These are phyloP conservation scores for Picus viridis DNA, from an alignment of 2,797 vertebrate species.

Conservation along the genomic window DNA sequence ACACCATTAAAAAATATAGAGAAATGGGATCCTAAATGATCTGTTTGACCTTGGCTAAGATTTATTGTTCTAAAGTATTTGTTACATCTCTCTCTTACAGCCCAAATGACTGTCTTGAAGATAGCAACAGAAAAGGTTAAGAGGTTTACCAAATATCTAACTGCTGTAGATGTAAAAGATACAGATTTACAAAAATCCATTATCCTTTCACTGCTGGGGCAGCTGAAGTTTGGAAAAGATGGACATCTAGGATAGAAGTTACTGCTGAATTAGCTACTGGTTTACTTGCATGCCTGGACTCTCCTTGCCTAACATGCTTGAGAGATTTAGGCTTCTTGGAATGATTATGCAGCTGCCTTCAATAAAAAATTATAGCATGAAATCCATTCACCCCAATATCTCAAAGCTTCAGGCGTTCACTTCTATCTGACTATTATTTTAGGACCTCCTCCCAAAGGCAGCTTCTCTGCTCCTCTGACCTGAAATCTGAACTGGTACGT, in stretches of 20 bases:
- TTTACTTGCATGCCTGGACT: rapidly evolving
- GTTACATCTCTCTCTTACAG: not conserved
- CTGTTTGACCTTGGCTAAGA: not conserved
- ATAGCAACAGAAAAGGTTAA: not conserved
- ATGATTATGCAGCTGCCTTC: not conserved
- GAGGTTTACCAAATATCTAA: not conserved
- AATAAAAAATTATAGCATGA: not conserved
- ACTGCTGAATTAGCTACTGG: rapidly evolving
- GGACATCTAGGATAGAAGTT: not conserved
- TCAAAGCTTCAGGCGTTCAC: not conserved
- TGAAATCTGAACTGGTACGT: not conserved
- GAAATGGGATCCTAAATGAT: not conserved
- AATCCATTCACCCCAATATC: not conserved
- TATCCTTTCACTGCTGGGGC: not conserved
- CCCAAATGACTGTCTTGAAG: not conserved
- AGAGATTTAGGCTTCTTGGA: not conserved
- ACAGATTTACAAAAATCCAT: not conserved
- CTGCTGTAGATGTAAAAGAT: not conserved
- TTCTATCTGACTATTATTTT: not conserved
- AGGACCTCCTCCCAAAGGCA: not conserved
- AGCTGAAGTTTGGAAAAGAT: not conserved
- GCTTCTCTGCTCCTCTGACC: not conserved
- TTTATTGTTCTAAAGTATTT: not conserved
- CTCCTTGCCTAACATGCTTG: not conserved
- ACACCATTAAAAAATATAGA: not conserved